Conservation (phyloP, 1,140 invertebrate genomes). For the Telenomus remus region DNA sequence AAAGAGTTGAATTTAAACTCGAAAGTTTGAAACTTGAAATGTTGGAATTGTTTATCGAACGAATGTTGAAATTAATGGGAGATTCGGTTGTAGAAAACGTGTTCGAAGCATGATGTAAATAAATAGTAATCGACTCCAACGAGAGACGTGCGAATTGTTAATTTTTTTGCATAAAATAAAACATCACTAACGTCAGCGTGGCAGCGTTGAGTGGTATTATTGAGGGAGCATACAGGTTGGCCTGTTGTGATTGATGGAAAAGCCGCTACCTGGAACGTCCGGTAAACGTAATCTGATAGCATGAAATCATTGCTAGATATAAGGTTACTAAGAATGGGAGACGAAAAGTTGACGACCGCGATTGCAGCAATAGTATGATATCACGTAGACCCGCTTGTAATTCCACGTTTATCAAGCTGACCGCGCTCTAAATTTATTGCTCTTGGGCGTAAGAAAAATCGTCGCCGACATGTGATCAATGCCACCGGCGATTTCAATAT, state of each 20-base stretch:
- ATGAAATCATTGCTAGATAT: constrained; percentile 69
- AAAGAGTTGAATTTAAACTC: too few species aligned
- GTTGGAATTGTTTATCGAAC: too few species aligned
- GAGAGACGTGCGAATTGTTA: too few species aligned
- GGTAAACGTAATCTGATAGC: constrained; percentile 67
- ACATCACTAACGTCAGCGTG: too few species aligned
- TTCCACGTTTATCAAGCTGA: constrained; percentile 22
- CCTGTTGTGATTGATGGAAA: constrained; percentile 41
- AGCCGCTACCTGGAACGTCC: constrained; percentile 50
- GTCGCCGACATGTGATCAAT: constrained; percentile 2
- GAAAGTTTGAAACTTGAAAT: too few species aligned
- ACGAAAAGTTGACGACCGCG: constrained; percentile 50
- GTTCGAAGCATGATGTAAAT: too few species aligned
- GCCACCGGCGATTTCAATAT: neutral
- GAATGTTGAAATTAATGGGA: too few species aligned
- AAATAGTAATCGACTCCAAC: too few species aligned
- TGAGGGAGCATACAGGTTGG: constrained; percentile 21
- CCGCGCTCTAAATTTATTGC: constrained; percentile 10
- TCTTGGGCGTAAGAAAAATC: neutral
- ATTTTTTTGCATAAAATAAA: too few species aligned
- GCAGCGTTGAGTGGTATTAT: constrained; percentile 1
- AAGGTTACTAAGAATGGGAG: constrained; percentile 63
- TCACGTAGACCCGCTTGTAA: constrained; percentile 12
- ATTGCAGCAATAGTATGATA: constrained; percentile 37
- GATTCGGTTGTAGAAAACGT: too few species aligned